Evolutionary conservation across 2,113 vertebrate genomes (phyloP).

Genomic region (Tichodroma muraria): DNA sequence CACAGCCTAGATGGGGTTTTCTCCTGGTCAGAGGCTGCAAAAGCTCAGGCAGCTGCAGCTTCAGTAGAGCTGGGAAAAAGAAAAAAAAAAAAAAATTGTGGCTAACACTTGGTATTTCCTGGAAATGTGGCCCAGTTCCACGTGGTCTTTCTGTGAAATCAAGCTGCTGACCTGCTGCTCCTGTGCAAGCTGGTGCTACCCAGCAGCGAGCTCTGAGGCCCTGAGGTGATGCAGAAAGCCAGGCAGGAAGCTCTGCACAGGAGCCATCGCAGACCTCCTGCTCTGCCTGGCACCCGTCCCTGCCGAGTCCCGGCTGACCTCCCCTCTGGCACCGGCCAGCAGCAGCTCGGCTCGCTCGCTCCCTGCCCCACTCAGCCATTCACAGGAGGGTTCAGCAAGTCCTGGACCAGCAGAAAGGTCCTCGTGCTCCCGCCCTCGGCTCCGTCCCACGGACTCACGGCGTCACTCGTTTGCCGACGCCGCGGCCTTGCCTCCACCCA

Average conservation of each 20-base stretch:
- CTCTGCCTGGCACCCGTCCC: too few relatives aligned
- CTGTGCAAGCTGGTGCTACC: too few relatives aligned
- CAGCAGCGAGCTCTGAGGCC: background rate
- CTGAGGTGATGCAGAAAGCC: background rate
- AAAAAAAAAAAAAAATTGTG: too few relatives aligned
- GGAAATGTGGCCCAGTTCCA: background rate
- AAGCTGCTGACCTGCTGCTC: background rate
- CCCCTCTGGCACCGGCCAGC: background rate
- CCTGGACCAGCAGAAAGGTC: background rate
- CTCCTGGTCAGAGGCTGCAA: background rate
- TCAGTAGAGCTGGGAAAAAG: background rate
- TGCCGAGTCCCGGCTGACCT: background rate
- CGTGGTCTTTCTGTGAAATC: background rate
- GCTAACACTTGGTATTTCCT: background rate
- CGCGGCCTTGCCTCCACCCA: background rate
- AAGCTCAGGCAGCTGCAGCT: background rate
- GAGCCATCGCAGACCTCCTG: accelerated
- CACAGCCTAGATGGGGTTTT: background rate
- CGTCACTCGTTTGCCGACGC: background rate
- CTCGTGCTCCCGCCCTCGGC: background rate
- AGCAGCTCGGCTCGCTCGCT: background rate
- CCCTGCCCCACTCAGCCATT: background rate
- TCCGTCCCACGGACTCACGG: too few relatives aligned
- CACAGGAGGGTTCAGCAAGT: background rate
- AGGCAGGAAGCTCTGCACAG: background rate